Evolutionary conservation across 2,113 vertebrate species (phyloP), one percentile per base, ranked within the genome.

Genomic region (Malurus cyaneus): DNA sequence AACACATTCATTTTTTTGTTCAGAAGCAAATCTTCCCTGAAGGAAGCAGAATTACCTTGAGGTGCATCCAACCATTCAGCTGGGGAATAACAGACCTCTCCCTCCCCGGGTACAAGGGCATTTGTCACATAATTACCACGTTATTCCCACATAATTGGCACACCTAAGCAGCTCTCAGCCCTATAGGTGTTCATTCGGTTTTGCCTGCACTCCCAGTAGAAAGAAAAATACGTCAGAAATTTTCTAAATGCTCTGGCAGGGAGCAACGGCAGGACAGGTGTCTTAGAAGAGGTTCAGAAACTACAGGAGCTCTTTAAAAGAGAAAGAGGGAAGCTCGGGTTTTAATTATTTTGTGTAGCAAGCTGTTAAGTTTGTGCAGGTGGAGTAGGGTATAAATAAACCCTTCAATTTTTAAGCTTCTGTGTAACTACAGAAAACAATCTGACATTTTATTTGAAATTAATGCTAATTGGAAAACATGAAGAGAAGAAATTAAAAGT

Each of bases 121-220:
- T 60, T 88, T 93, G 64, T 80, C 91, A 88, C 69, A 53, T 91
- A 94, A 88, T 92, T 91, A 66, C 60, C 12, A 10, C 46, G 56
- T 53, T 64, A 47, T 31, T 91, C 89, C 60, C 90, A 53, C 29
- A 73, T 41, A 96, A 92, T 50, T 95, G 87, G 71, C 86, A 88
- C 64, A 36, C 76, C 57, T 69, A 44, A 80, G 73, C 88, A 59
- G 42, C 82, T 70, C 57, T 80, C 60, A 73, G 2, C 61, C 67
- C 66, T 47, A 84, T 47, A 56, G 44, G 81, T 89, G 69, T 25
- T 94, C 70, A 56, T 59, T 73, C 94, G 89, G 8, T 79, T 95
- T 42, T 71, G 46, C 12, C 73, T 72, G 26, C 39, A 41, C 24
- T 70, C 71, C 86, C 89, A 92, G 47, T 6, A 88, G 47, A 12